Base-by-base conservation (phyloP, 2,888 invertebrate species). In the Clanis bilineata region DNA sequence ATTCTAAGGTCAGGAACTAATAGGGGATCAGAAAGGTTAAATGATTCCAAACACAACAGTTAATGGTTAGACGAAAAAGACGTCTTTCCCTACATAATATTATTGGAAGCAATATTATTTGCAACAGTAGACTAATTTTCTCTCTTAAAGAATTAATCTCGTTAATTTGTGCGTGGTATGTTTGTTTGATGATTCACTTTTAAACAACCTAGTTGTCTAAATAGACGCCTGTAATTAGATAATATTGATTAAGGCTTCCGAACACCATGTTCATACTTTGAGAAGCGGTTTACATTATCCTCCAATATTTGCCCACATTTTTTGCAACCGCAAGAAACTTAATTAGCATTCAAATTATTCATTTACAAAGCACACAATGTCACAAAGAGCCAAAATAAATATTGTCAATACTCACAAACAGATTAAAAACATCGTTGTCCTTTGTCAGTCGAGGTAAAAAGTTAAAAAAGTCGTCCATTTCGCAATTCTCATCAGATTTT, bases 371-470 rank as follows among this genome's bases (percentile, higher is more conserved):
- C 71, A 77, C 70, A 79, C 73, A 73, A 72, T 73, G 69, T 67
- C 67, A 76, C 77, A 80, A 82, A 79, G 72, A 70, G 60, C 72
- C 73, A 79, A 80, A 82, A 80, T 79, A 85, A 86, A 85, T 75
- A 80, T 66, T 73, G 73, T 72, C 76, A 70, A 77, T 79, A 74
- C 79, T 79, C 78, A 74, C 81, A 82, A 81, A 83, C 80, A 80
- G 78, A 80, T 82, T 83, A 79, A 80, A 77, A 79, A 57, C 43
- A n/a, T 43, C 56, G 22, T 18, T 25, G 78, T 81, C 77, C 80
- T 85, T 88, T 86, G 86, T 85, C 83, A 79, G 72, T 86, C 75
- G 76, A 83, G 82, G 84, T 84, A 83, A 83, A 85, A 64, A 71
- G 72, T 76, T 77, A 79, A 77, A 75, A 76, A 76, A 72, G n/a